Base-by-base conservation (phyloP, 2,797 vertebrate genomes). In the Chaetophractus vellerosus region DNA sequence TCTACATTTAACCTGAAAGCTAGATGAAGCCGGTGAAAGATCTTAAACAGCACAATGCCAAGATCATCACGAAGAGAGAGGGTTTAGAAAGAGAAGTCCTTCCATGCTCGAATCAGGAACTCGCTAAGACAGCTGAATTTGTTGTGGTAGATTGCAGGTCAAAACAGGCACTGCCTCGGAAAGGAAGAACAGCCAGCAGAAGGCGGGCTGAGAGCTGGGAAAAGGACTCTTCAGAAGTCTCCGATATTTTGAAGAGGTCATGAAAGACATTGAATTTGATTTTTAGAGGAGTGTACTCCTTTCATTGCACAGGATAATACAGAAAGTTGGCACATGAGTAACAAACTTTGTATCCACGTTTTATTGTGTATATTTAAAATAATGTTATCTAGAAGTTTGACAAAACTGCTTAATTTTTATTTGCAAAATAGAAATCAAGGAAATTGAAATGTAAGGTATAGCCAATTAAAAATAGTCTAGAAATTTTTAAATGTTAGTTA, bases 381-480 rank as follows among this genome's bases (percentile, higher is more conserved):
- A 55, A 33, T 85, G 16, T 59, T 74, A 23, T 72, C 84, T 81
- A 72, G 15, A 28, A 93, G 36, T 91, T 74, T 66, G 45, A 90
- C 45, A 55, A 52, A 81, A 50, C 19, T 21, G 19, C 75, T 82
- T 59, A 31, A 69, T 45, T 92, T 96, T 93, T 19, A 69, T 57
- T 81, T 94, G 57, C 72, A 93, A 55, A 91, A 81, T 88, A 12
- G n/a, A 88, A 45, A 31, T 66, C 21, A 63, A 90, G 28, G 36
- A 93, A 59, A 80, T 63, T 48, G 55, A 96, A 93, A 71, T 88
- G 9, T 84, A 83, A 86, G 31, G 59, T 76, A 2, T 71, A 64
- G n/a, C 19, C 71, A 83, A 64, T 91, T 91, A 64, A 85, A 92
- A 94, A 72, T 55, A 71, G 18, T 57, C 74, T 38, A 69, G 19